Conservation (phyloP, 2,797 vertebrate genomes). For the Karalla daura region DNA sequence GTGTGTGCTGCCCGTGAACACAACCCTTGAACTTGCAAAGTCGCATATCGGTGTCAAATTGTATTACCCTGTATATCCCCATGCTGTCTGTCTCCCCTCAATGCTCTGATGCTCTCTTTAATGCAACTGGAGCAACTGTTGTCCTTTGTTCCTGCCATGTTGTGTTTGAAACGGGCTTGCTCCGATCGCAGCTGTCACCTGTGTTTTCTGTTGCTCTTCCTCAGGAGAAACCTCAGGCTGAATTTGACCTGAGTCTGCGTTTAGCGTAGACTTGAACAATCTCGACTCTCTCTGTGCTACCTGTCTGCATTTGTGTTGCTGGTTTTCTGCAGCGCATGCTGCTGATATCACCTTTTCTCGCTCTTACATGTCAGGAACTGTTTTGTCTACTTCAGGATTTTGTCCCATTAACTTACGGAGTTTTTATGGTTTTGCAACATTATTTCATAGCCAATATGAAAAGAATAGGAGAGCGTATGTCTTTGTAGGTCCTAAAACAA, state of each 20-base stretch:
- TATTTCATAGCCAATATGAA: neutral
- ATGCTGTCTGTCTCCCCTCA: neutral
- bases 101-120: too few species aligned
- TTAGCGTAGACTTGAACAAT: neutral
- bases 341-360: neutral
- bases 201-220: constrained; percentile 30
- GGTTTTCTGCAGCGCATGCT: constrained; percentile 10
- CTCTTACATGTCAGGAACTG: neutral
- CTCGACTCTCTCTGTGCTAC: neutral
- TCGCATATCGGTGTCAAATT: constrained; percentile 7
- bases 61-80: neutral
- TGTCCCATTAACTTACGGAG: neutral
- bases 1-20: neutral
- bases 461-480: too few species aligned
- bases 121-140: too few species aligned
- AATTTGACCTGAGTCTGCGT: constrained; percentile 52
- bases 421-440: neutral
- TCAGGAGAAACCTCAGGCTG: constrained; percentile 39
- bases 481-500: too few species aligned
- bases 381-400: neutral
- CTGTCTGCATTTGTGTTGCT: constrained; percentile 5
- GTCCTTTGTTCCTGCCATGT: constrained; percentile 8
- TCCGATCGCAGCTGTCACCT: constrained; percentile 61
- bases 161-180: constrained; percentile 40
- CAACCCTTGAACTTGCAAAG: constrained; percentile 15